phyloP scores from a whole-genome alignment of 2,888 invertebrate species.

The Hermaeophaga mercurialis region DNA sequence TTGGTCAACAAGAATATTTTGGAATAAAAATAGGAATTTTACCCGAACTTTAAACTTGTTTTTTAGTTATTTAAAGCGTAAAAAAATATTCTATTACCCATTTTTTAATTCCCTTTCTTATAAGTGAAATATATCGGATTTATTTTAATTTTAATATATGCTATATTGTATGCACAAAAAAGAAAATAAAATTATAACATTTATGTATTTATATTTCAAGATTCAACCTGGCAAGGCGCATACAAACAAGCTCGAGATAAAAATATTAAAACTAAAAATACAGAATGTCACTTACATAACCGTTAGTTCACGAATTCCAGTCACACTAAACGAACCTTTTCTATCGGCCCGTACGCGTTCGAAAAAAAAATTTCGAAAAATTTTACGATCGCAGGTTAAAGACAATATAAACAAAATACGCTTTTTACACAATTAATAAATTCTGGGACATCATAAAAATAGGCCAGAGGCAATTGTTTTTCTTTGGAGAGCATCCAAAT shows the following conservation, averaged over 20 bases:
- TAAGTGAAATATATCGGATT: too few species aligned
- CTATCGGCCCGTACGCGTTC: too few species aligned
- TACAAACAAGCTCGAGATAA: constrained; percentile 3
- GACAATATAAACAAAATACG: constrained; percentile 27
- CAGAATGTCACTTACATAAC: constrained; percentile 14
- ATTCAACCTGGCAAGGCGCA: background rate
- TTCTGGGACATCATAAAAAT: constrained; percentile 32
- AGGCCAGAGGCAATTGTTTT: constrained; percentile 35
- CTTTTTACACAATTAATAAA: constrained; percentile 23
- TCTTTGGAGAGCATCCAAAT: constrained; percentile 34
- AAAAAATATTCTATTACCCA: too few species aligned
- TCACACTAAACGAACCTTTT: background rate
- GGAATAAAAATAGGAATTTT: too few species aligned
- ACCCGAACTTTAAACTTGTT: too few species aligned
- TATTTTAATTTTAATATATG: too few species aligned
- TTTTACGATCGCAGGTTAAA: background rate
- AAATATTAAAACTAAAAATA: constrained; percentile 17
- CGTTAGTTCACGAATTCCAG: background rate
- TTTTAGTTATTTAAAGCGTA: too few species aligned
- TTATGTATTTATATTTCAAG: background rate
- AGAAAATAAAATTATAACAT: too few species aligned
- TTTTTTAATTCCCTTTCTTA: too few species aligned
- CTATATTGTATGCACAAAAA: too few species aligned
- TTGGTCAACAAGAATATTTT: too few species aligned
- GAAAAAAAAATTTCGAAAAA: constrained; percentile 2